These are phyloP conservation scores for Drosophila nannoptera DNA, from an alignment of 1,140 invertebrate species.

Conservation along the genomic window DNA sequence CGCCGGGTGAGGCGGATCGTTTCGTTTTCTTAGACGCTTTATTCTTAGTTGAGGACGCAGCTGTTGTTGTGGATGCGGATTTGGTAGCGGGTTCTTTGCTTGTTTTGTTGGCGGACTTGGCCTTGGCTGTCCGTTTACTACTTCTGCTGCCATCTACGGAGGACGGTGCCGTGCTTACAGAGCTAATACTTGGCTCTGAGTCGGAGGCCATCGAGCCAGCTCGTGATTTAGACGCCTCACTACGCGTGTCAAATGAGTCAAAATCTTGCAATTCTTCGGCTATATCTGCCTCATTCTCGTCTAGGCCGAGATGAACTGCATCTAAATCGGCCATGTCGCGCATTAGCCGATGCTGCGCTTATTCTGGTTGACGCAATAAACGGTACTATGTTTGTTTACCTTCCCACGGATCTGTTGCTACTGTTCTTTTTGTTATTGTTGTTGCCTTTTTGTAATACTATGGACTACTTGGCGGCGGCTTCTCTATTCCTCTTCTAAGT, in stretches of 20 bases:
- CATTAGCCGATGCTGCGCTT: constrained; percentile 51
- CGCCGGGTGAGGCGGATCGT: constrained; percentile 42
- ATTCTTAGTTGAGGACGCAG: constrained; percentile 10
- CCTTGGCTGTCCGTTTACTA: constrained; percentile 80
- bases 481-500: constrained; percentile 23
- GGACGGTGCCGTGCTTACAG: constrained; percentile 83
- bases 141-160: constrained; percentile 78
- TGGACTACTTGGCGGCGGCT: constrained; percentile 20
- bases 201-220: constrained; percentile 83
- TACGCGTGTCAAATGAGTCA: constrained; percentile 85
- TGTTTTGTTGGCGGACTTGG: constrained; percentile 80
- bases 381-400: constrained; percentile 57
- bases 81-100: constrained; percentile 52
- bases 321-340: constrained; percentile 80
- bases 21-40: constrained; percentile 42
- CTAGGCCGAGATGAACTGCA: constrained; percentile 85
- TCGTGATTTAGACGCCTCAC: constrained; percentile 84
- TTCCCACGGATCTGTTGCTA: constrained; percentile 19
- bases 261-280: constrained; percentile 85
- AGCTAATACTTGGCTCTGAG: constrained; percentile 85
- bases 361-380: constrained; percentile 8
- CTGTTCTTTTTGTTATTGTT: constrained; percentile 9
- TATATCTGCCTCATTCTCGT: constrained; percentile 85
- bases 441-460: constrained; percentile 25
- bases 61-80: constrained; percentile 16